Base-by-base conservation (phyloP, 2,888 invertebrate species). In the Agrypnus murinus region DNA sequence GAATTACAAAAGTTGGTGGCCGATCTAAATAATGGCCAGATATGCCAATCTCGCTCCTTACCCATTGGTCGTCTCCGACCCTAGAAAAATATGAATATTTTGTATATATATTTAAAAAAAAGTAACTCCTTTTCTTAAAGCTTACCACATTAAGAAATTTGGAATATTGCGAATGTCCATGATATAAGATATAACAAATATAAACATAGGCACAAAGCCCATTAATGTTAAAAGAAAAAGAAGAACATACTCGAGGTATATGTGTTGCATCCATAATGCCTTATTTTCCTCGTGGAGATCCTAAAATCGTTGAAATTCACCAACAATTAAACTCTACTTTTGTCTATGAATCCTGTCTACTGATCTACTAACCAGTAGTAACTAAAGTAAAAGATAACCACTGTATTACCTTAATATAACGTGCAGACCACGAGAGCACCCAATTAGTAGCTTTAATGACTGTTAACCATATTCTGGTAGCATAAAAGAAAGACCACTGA, bases 1-100 rank as follows among this genome's bases (percentile, higher is more conserved):
- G 77, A 31, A 75, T 46, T 6, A 72, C 59, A 45, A 81, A 75
- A 50, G 73, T 75, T 0, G 82, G 79, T 0, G 90, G 90, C 6
- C 89, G 81, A 78, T 87, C 87, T 25, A 90, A 84, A 78, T 89
- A 89, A 80, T 90, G 89, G 1, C 89, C 89, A 70, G 89, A 88
- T n/a, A 88, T 86, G 5, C 90, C 90, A 84, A 90, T 88, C 81
- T 90, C 90, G 15, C 88, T 88, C 10, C 89, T 86, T 50, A 87
- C 84, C 88, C 89, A 89, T 0, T 89, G 89, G 75, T 87, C 88
- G 36, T 88, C 87, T 1, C 88, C 88, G 70, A 90, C 88, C 90
- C 90, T 90, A 82, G 43, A 65, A 43, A n/a, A 34, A 34, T 34
- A 6, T 34, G n/a, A n/a, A n/a, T n/a, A n/a, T n/a, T n/a, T n/a